Evolutionary conservation across 1,140 invertebrate species (phyloP), one percentile per base, ranked within the genome.

Genomic region (Zaprionus ghesquierei): DNA sequence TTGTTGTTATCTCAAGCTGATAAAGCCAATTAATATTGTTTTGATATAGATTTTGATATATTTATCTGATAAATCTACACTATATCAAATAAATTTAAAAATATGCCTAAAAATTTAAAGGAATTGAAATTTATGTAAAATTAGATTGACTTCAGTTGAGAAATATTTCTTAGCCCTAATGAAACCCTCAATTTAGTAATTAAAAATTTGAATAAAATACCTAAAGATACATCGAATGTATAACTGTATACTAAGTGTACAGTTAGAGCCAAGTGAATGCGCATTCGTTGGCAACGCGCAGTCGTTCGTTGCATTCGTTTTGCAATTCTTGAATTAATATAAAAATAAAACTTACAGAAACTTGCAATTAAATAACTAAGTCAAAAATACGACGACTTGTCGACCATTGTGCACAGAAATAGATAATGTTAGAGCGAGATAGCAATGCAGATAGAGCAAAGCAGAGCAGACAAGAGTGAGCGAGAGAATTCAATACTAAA

Each of bases 291-390:
- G 9, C 15, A 23, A 22, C 13, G 13, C 8, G 23, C 15, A n/a
- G 4, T 58, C 13, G 12, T 10, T 58, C 13, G 12, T 25, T 38
- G 35, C 22, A 38, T 44, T 22, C 31, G 22, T 38, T 41, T 56
- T 59, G 27, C 35, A 25, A 75, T 78, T 59, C 66, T 77, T 78
- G 78, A 81, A 81, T 81, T 86, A 79, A 86, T 75, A 78, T 87
- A 81, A 78, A 87, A 86, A 87, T 86, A 87, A 87, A 81, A 66
- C 75, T 82, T 41, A 60, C 59, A 79, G 68, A 78, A 73, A 68
- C 74, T 59, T 86, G 79, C 77, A 87, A 82, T 87, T 79, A 87
- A 86, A 86, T 82, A 82, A 86, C 82, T 82, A 73, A 76, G 68
- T 74, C 50, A 81, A 69, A 87, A 82, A 78, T 80, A 81, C 68